Percentiles rank a stretch among this genome's conserved stretches.
These are phyloP conservation scores for Catamblyrhynchus diadema DNA, from an alignment of 2,797 vertebrate species.

Conservation along the genomic window DNA sequence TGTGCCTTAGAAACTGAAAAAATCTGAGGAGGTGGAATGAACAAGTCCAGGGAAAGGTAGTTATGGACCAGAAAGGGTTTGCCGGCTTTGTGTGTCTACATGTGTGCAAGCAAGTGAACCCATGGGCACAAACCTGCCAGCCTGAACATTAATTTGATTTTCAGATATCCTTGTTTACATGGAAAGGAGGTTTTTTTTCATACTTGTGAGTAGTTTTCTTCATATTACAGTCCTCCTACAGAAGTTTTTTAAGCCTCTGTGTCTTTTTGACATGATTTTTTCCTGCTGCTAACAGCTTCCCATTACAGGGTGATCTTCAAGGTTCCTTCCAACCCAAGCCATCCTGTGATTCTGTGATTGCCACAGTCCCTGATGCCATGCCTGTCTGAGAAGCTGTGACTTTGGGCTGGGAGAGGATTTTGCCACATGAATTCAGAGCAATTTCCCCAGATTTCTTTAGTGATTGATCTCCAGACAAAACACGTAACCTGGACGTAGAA, in stretches of 20 bases:
- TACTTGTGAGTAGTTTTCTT: neutral
- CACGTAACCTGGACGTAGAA: rapidly evolving
- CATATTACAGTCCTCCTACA: neutral
- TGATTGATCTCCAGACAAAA: neutral
- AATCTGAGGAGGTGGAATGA: too few species aligned
- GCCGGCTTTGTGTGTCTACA: neutral
- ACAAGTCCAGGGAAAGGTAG: neutral
- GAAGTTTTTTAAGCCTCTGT: neutral
- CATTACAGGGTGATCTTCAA: neutral
- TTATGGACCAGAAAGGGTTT: neutral
- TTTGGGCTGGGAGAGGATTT: neutral
- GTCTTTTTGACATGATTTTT: neutral
- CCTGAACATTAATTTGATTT: neutral
- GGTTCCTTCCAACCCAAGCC: neutral
- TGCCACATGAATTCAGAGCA: neutral
- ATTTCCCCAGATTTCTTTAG: neutral
- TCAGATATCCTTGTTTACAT: neutral
- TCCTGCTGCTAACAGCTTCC: neutral
- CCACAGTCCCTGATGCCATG: neutral
- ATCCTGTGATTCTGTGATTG: neutral
- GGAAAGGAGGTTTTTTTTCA: neutral
- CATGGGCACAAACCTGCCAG: neutral
- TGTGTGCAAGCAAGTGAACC: neutral
- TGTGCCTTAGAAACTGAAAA: neutral
- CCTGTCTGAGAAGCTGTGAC: neutral